These are phyloP conservation scores for Eonycteris spelaea DNA, from an alignment of 2,113 vertebrate species.

Conservation along the genomic window DNA sequence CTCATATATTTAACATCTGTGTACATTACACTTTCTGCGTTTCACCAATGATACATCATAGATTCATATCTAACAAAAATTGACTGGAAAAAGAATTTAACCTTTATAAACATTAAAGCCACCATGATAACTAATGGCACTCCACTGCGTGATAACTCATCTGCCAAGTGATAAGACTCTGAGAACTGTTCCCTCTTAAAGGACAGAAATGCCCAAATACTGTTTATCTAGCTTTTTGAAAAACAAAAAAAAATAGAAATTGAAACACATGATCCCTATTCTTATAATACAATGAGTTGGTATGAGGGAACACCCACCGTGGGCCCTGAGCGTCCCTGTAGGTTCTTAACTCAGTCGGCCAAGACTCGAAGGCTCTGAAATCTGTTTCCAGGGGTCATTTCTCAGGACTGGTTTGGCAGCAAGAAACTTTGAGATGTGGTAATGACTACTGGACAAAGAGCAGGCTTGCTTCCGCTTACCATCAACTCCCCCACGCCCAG, in stretches of 20 bases:
- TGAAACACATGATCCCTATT: background rate
- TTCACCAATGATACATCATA: background rate
- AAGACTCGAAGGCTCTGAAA: background rate
- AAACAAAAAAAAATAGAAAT: background rate
- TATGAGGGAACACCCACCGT: background rate
- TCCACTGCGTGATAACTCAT: background rate
- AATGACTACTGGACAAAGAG: background rate
- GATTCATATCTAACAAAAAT: background rate
- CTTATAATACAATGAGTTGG: background rate
- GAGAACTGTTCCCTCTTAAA: background rate
- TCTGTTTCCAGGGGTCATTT: background rate
- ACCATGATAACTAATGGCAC: background rate
- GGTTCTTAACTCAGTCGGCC: background rate
- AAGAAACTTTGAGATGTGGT: fast-evolving
- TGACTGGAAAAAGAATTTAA: background rate
- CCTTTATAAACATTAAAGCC: background rate
- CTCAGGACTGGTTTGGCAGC: too few species aligned
- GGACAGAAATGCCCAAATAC: background rate
- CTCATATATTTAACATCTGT: background rate
- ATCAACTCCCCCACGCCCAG: background rate
- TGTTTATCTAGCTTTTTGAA: background rate
- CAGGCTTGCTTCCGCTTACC: background rate
- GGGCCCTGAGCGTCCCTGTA: background rate
- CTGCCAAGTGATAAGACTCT: background rate
- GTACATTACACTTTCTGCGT: background rate